These are phyloP conservation scores for Orthosia gracilis DNA, from an alignment of 2,888 invertebrate species.

Conservation along the genomic window DNA sequence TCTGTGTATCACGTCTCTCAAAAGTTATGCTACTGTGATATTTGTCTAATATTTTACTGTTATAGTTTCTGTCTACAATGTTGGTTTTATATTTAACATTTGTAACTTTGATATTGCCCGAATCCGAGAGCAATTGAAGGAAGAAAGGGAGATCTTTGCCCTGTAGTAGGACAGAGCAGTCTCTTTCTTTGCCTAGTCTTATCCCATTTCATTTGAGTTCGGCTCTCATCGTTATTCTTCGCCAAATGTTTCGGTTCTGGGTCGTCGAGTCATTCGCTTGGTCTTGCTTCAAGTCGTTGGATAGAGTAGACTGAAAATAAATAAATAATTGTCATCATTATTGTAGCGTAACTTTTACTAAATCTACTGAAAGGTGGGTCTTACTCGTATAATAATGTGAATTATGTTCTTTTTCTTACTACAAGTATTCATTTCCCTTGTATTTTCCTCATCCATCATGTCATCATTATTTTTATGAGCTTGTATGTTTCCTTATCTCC, in stretches of 20 bases:
- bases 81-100: conserved; percentile 9
- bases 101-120: neutral
- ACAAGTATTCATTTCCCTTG: conserved; percentile 4
- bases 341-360: neutral
- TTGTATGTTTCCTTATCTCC: conserved; percentile 43
- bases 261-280: too few relatives aligned
- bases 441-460: conserved; percentile 6
- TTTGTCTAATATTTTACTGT: conserved; percentile 31
- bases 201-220: too few relatives aligned
- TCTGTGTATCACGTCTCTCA: conserved; percentile 19
- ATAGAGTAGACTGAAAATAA: too few relatives aligned
- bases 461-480: conserved; percentile 39
- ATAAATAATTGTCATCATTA: neutral
- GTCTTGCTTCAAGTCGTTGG: too few relatives aligned
- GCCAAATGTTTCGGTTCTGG: too few relatives aligned
- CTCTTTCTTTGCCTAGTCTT: too few relatives aligned
- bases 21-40: conserved; percentile 21
- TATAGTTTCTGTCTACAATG: conserved; percentile 1
- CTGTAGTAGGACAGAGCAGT: too few relatives aligned
- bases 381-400: neutral
- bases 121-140: too few relatives aligned
- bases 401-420: neutral
- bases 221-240: too few relatives aligned
- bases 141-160: too few relatives aligned
- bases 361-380: neutral